These are phyloP conservation scores for Tenualosa thibaudeaui DNA, from an alignment of 2,797 vertebrate species.

Conservation along the genomic window DNA sequence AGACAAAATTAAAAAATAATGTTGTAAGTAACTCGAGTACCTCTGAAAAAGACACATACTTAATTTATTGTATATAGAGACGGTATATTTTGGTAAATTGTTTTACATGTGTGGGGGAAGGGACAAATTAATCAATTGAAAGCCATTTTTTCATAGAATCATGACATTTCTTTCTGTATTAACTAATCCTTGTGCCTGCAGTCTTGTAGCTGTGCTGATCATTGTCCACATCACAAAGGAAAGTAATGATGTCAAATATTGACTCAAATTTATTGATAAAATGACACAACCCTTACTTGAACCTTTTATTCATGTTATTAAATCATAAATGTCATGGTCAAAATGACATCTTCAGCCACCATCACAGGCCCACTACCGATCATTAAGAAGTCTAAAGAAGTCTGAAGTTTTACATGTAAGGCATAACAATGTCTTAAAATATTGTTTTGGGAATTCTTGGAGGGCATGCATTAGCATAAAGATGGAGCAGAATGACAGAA, in stretches of 20 bases:
- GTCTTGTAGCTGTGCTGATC: background rate
- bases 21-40: background rate
- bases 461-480: too few species aligned
- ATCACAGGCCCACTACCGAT: too few species aligned
- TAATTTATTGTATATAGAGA: slow-evolving; percentile 11
- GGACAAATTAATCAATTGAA: background rate
- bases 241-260: background rate
- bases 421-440: too few species aligned
- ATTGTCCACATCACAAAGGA: background rate
- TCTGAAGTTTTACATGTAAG: too few species aligned
- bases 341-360: background rate
- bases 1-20: background rate
- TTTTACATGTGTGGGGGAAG: background rate
- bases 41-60: background rate
- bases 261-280: background rate
- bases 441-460: too few species aligned
- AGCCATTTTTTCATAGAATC: background rate
- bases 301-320: background rate
- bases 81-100: slow-evolving; percentile 13
- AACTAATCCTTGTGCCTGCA: background rate
- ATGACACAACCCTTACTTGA: background rate
- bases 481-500: too few species aligned
- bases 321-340: background rate
- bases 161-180: background rate
- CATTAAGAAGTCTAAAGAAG: too few species aligned